These are phyloP conservation scores for Pedetes capensis DNA, from an alignment of 2,113 vertebrate genomes.

Conservation along the genomic window DNA sequence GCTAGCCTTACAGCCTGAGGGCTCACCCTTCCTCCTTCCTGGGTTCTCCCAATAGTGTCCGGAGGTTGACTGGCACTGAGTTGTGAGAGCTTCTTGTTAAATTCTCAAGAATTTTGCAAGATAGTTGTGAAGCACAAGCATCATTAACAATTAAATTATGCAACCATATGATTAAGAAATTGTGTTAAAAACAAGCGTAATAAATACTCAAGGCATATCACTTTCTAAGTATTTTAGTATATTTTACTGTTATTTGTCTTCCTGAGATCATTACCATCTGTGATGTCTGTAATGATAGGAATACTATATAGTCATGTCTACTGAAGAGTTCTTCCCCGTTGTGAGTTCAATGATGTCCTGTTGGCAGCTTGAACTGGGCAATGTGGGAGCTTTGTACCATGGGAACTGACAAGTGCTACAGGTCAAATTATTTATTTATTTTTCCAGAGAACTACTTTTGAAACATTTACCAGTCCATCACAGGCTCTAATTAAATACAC, in stretches of 20 bases:
- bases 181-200: background rate
- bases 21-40: too few relatives aligned
- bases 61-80: background rate
- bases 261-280: background rate
- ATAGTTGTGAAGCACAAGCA: too few relatives aligned
- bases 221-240: background rate
- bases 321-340: background rate
- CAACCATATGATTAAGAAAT: background rate
- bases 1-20: rapidly evolving
- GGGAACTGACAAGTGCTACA: background rate
- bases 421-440: background rate
- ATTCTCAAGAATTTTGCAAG: background rate
- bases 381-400: background rate
- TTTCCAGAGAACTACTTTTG: background rate
- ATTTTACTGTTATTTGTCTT: background rate
- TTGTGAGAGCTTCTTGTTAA: background rate
- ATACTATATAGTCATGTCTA: rapidly evolving
- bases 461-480: background rate
- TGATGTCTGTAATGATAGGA: background rate
- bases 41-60: background rate
- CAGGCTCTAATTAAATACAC: background rate
- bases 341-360: background rate
- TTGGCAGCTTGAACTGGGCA: rapidly evolving
- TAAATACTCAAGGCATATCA: background rate
- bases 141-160: background rate